phyloP scores from a whole-genome alignment of 2,113 vertebrate genomes.

The Benitochromis conjunctus region DNA sequence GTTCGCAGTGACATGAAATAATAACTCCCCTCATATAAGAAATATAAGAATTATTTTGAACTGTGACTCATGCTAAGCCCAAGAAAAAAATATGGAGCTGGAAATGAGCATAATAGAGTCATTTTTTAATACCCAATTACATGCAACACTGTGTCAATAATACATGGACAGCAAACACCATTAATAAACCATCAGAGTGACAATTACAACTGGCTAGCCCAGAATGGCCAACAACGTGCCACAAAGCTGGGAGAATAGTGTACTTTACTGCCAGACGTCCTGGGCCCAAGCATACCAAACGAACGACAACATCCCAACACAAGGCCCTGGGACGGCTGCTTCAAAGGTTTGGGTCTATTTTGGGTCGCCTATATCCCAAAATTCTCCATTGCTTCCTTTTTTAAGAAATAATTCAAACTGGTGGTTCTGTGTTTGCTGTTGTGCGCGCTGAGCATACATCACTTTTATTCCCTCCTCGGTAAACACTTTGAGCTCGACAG shows the following conservation, averaged over 20 bases:
- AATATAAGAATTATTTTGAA: not conserved
- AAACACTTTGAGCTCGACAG: not conserved
- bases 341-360: not conserved
- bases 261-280: not conserved
- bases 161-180: not conserved
- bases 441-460: not conserved
- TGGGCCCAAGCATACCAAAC: not conserved
- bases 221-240: not conserved
- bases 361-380: not conserved
- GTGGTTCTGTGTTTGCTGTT: not conserved
- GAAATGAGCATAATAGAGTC: not conserved
- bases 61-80: not conserved
- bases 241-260: not conserved
- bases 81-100: not conserved
- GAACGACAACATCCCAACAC: not conserved
- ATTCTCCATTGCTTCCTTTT: not conserved
- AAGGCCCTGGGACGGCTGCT: not conserved
- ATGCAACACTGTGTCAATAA: not conserved
- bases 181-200: not conserved
- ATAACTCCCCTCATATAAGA: not conserved
- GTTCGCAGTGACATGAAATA: not conserved
- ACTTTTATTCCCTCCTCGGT: not conserved
- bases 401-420: not conserved
- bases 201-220: not conserved
- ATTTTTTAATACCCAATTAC: not conserved